Base-by-base conservation (phyloP, 2,797 vertebrate species). In the Melanotaenia trifasciata region DNA sequence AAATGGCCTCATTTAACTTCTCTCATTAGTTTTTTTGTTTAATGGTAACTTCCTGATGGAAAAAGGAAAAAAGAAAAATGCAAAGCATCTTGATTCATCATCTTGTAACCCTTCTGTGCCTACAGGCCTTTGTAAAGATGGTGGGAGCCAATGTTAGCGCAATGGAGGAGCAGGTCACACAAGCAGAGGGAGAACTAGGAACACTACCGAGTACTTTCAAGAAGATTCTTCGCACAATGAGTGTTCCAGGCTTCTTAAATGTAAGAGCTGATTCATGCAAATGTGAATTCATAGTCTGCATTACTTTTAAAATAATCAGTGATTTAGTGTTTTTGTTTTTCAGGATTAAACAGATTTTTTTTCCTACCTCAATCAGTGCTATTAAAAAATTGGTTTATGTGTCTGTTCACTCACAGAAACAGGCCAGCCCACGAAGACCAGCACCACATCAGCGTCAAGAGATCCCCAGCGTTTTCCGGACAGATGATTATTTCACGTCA, bases 401-500 rank as follows among this genome's bases (percentile, higher is more conserved):
- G 45, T 90, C 87, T 87, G 0, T 83, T 64, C 20, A 3, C 32
- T 77, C 24, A 1, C 93, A 94, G 96, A 98, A 95, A 94, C 91
- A 95, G 0, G 85, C 95, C 79, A 93, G 96, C 74, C 88, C 95
- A 20, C 93, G 94, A 84, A 93, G 94, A 73, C 91, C 86, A 80
- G 79, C 80, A 56, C 93, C 88, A 58, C 79, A 89, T 9, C 91
- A 90, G 6, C 87, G 69, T 14, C 96, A 95, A 75, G 95, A 97
- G 59, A 88, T 96, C 68, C 96, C 97, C 10, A 84, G 83, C 16
- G 95, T 99, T 74, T 99, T 99, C 87, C 95, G 88, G 82, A 97
- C 98, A 33, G 96, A 99, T 33, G 97, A 99, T 83, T 96, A 95
- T 83, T 98, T 99, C 80, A 94, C 95, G 0, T 88, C 95, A n/a